Conservation (phyloP, 2,888 invertebrate genomes). For the Spicauda simplicius region DNA sequence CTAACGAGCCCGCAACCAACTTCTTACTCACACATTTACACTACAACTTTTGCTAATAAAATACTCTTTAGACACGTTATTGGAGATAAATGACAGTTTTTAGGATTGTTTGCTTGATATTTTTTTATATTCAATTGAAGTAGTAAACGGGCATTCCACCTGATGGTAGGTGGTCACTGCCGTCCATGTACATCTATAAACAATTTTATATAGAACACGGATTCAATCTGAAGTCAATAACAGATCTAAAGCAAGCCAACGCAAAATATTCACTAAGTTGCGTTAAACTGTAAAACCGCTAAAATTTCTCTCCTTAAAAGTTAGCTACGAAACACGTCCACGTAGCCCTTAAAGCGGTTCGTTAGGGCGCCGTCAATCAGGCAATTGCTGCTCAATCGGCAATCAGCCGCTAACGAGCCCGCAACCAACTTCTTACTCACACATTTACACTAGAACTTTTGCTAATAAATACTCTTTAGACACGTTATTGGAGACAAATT, state of each 20-base stretch:
- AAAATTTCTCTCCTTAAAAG: constrained; percentile 29
- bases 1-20: constrained; percentile 78
- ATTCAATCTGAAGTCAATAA: too few relatives aligned
- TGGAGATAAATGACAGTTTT: not conserved
- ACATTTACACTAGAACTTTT: constrained; percentile 49
- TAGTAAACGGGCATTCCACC: too few relatives aligned
- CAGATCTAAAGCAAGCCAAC: too few relatives aligned
- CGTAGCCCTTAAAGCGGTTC: constrained; percentile 75
- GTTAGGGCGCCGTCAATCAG: constrained; percentile 82
- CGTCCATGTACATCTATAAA: too few relatives aligned
- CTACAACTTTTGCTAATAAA: constrained; percentile 13
- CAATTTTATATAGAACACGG: too few relatives aligned
- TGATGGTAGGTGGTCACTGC: too few relatives aligned
- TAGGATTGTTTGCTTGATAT: too few relatives aligned
- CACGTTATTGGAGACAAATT: not conserved
- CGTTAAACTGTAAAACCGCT: constrained; percentile 15
- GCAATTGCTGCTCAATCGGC: constrained; percentile 85
- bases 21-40: constrained; percentile 67
- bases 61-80: not conserved
- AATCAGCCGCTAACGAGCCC: constrained; percentile 81
- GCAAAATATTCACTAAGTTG: not conserved
- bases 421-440: constrained; percentile 75
- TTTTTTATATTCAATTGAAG: too few relatives aligned
- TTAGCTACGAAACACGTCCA: constrained; percentile 51
- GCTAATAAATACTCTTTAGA: constrained; percentile 4